Base-by-base conservation (phyloP, 2,797 vertebrate species). In the Eulemur rubriventer region DNA sequence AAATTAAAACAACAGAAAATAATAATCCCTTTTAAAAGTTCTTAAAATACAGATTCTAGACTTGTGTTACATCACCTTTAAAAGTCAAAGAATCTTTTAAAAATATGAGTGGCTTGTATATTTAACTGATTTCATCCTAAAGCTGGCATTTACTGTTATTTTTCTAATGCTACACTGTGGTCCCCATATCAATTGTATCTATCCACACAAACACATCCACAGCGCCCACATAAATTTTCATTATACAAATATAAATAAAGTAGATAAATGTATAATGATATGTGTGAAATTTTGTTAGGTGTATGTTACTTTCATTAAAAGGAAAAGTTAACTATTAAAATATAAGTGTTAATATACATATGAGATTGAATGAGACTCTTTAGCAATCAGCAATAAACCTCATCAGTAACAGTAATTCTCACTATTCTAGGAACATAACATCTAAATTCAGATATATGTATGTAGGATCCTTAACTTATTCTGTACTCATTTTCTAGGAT, bases 181-280 rank as follows among this genome's bases (percentile, higher is more conserved):
- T 73, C 30, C 4, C 2, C 18, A 0, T 41, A 14, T 67, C 9
- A 30, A 2, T n/a, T 35, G 6, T 26, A 9, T 12, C 65, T 72
- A 26, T 26, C 8, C 24, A 61, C 41, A 63, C 6, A 50, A 13
- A 13, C 17, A 72, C 33, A 81, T 30, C 33, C 46, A 28, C 2
- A 46, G 22, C 38, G 2, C 22, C 35, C 73, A 61, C 46, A 18
- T 20, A 75, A 35, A 17, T 3, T n/a, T 52, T 76, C 76, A 81
- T 46, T 63, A 18, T 63, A 18, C 28, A 43, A 38, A 46, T 65
- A 46, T 26, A 84, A 57, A 35, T 20, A 43, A 55, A 38, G 9
- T 20, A 72, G 8, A 67, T 43, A 88, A 57, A 33, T 65, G 24
- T 50, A 65, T 59, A 81, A 38, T 70, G 28, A 13, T 18, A 73